Percentiles rank a stretch among this genome's conserved stretches.
Evolutionary conservation across 2,888 invertebrate genomes (phyloP).

Genomic region (Calephelis perditalis): DNA sequence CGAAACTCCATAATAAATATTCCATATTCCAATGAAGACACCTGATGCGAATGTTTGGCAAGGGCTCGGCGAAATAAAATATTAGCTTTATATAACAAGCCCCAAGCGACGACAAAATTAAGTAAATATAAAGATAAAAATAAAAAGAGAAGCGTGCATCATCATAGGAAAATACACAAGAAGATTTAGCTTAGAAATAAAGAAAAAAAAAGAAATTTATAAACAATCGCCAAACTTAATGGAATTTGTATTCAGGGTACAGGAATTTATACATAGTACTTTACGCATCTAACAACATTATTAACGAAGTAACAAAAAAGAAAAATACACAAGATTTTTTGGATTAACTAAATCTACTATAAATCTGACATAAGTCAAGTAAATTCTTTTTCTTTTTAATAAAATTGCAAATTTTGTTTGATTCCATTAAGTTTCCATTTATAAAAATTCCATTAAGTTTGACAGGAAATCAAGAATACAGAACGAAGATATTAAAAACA

Average conservation of each 20-base stretch:
- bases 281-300: too few relatives aligned
- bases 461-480: neutral
- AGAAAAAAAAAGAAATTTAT: neutral
- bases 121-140: constrained; percentile 1
- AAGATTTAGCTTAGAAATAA: neutral
- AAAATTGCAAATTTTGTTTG: too few relatives aligned
- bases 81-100: constrained; percentile 9
- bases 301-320: too few relatives aligned
- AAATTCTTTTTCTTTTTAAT: too few relatives aligned
- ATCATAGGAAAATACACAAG: neutral
- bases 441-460: neutral
- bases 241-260: too few relatives aligned
- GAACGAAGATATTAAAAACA: neutral
- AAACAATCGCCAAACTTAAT: neutral
- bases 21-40: neutral
- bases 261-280: too few relatives aligned
- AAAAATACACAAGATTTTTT: too few relatives aligned
- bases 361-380: too few relatives aligned
- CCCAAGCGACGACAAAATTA: constrained; percentile 12
- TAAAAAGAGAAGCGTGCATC: constrained; percentile 2
- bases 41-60: neutral
- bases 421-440: neutral
- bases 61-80: neutral
- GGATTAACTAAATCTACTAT: too few relatives aligned
- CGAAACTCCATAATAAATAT: neutral